Base-by-base conservation (phyloP, 2,797 vertebrate species). In the Delichon dasypus region DNA sequence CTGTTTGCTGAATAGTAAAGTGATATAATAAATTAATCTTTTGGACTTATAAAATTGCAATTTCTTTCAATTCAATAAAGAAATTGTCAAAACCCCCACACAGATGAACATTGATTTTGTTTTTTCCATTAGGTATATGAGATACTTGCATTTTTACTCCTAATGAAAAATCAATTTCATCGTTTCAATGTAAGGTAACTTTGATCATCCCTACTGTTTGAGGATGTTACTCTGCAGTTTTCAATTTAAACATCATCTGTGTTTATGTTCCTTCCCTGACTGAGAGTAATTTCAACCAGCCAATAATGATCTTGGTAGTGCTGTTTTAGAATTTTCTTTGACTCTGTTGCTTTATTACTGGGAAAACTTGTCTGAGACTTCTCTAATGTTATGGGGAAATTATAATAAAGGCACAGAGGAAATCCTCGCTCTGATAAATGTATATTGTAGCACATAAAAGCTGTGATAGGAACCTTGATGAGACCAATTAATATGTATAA, bases 101-200 rank as follows among this genome's bases (percentile, higher is more conserved):
- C 32, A 81, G 50, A 70, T 86, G 78, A 89, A 65, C 76, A 95
- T 20, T 92, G 85, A 92, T 95, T 93, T 90, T 86, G 12, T 27
- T 67, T 70, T 78, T 75, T 78, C 62, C 83, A 83, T 82, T 90
- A 94, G 74, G 62, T 81, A 54, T 73, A 73, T 93, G 83, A 94
- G 90, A 23, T 93, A 74, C n/a, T 72, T 95, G 51, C 38, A 85
- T 85, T 94, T 96, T 85, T 94, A 54, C 40, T 92, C 50, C 67
- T 96, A 98, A 97, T 92, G 93, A 93, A 90, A 96, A 97, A 96
- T 95, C 96, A 93, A 89, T 97, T 83, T 65, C 58, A 90, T 53
- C 30, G 86, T 93, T 91, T 96, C 85, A 75, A 12, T 82, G 38
- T 55, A 83, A 85, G 50, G 53, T 89, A 86, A 81, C 60, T 93